Conservation (phyloP, 2,888 invertebrate species). For the Callimorpha dominula region DNA sequence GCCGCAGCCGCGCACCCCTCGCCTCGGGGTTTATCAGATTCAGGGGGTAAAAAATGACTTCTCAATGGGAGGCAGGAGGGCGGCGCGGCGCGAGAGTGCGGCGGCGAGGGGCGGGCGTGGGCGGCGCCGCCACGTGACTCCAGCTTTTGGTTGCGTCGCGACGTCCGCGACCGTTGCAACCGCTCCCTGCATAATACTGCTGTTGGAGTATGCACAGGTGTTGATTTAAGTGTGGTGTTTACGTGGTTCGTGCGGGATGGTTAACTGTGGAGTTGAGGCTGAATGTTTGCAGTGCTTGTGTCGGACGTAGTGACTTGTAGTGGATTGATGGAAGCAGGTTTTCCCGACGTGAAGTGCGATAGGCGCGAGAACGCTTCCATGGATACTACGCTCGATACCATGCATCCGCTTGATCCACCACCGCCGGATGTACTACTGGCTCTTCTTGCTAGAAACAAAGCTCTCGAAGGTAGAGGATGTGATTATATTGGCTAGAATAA, state of each 20-base stretch:
- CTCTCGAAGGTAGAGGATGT: constrained; percentile 92
- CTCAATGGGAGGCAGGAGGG: constrained; percentile 84
- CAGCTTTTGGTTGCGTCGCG: constrained; percentile 68
- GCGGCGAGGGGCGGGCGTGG: constrained; percentile 78
- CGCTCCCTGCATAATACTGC: constrained; percentile 54
- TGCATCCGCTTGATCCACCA: constrained; percentile 85
- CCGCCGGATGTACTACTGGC: constrained; percentile 95
- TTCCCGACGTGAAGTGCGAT: constrained; percentile 69
- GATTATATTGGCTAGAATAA: background rate
- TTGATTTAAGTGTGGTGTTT: constrained; percentile 53
- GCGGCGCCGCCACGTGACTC: constrained; percentile 83
- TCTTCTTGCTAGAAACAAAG: constrained; percentile 94
- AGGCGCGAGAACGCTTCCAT: constrained; percentile 65
- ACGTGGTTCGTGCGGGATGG: constrained; percentile 63
- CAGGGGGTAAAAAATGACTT: constrained; percentile 86
- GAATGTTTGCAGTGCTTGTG: constrained; percentile 64
- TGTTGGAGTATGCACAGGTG: constrained; percentile 65
- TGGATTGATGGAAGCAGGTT: constrained; percentile 69
- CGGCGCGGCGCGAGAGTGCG: constrained; percentile 67
- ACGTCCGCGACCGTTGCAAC: constrained; percentile 69
- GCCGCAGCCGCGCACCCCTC: constrained; percentile 49
- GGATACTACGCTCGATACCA: constrained; percentile 71
- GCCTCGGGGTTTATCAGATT: constrained; percentile 84
- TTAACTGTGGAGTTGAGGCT: constrained; percentile 55
- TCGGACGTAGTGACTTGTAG: constrained; percentile 60